Base-by-base conservation (phyloP, 2,113 vertebrate genomes). In the Notothenia rossii region DNA sequence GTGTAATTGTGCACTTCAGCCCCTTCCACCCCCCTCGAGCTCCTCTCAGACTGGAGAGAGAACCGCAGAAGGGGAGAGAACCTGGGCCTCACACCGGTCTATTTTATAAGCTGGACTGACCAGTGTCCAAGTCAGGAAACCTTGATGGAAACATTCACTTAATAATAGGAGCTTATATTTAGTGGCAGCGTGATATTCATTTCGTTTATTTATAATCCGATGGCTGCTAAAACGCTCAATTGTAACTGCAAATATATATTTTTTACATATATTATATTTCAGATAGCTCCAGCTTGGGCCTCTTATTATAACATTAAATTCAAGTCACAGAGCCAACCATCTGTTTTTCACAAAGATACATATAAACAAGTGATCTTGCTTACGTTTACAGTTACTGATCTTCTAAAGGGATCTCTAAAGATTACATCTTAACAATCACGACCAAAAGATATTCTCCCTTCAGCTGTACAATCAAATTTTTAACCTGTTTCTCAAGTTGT, bases 41-140 rank as follows among this genome's bases (percentile, higher is more conserved):
- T 86, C 77, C 88, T 88, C 86, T 88, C 76, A 78, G 79, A 81
- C 88, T 84, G 64, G 70, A 59, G 86, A 64, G 78, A 73, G 81
- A 92, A 85, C 85, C 85, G 88, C 92, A 90, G 77, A 85, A 33
- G 77, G 74, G 88, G 86, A 87, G 84, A 89, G 73, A 88, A 89
- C 86, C 83, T 69, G 92, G 88, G 88, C 84, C 85, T 90, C 92
- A 85, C 90, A 80, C 77, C 81, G 72, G 78, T 75, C 3, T 79
- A 82, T 88, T 92, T 88, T 86, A 91, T 88, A 83, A 91, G 67
- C 70, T 40, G 29, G 63, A 75, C 82, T 68, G 83, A 87, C 74
- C 75, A 73, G 53, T 72, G 84, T 69, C 5, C 51, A 81, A 87
- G 85, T 88, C 84, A 70, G 79, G 75, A 88, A 90, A 79, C 76